Percentiles rank a stretch among this genome's conserved stretches.
phyloP scores from a whole-genome alignment of 2,888 invertebrate species.

The Drosophila cognata region DNA sequence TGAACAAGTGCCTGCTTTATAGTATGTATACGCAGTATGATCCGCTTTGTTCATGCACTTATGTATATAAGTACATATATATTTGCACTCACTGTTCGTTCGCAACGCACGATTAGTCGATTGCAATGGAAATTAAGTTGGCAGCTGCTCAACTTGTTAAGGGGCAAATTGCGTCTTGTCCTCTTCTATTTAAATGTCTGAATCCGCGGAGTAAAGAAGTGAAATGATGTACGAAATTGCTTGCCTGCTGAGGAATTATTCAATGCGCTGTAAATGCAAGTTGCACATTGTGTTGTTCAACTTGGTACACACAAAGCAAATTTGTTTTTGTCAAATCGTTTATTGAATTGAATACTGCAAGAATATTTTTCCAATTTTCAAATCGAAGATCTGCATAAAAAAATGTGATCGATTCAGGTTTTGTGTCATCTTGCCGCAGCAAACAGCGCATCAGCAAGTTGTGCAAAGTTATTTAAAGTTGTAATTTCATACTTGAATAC shows the following conservation, averaged over 20 bases:
- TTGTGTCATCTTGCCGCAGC: neutral
- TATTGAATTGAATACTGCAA: neutral
- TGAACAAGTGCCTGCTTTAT: no score
- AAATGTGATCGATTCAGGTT: neutral
- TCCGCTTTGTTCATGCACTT: neutral
- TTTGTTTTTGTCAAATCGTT: neutral
- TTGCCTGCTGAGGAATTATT: constrained; percentile 27
- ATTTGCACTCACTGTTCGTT: constrained; percentile 15
- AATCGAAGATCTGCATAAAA: neutral
- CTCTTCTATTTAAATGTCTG: constrained; percentile 41
- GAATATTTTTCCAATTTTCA: neutral
- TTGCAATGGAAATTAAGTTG: constrained; percentile 32
- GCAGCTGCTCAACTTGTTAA: constrained; percentile 10
- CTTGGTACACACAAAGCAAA: no score
- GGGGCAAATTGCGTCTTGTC: constrained; percentile 4
- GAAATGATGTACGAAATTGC: constrained; percentile 45
- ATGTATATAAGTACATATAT: neutral
- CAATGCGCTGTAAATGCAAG: neutral
- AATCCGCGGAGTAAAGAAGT: constrained; percentile 27
- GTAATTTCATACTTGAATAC: constrained; percentile 34
- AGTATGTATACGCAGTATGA: neutral
- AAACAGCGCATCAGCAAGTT: constrained; percentile 5
- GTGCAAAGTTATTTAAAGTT: neutral
- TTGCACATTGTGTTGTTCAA: neutral
- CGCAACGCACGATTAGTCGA: constrained; percentile 38